Evolutionary conservation across 2,888 invertebrate species (phyloP).

Genomic region (Pterostichus niger): DNA sequence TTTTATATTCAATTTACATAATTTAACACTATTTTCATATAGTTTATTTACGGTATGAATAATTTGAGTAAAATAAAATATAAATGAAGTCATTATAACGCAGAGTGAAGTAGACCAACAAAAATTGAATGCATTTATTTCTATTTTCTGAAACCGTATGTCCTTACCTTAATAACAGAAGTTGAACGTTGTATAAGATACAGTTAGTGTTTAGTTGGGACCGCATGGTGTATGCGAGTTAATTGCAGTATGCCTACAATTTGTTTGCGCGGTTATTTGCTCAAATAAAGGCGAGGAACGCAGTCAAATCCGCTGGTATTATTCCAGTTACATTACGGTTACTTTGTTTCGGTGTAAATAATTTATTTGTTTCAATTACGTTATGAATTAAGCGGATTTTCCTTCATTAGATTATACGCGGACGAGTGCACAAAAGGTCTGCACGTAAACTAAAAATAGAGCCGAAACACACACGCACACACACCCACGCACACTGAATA

Average conservation of each 20-base stretch:
- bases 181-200: background rate
- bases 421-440: slow-evolving; percentile 50
- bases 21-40: no score
- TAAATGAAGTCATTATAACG: no score
- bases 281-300: slow-evolving; percentile 32
- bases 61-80: no score
- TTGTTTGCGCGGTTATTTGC: slow-evolving; percentile 1
- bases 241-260: slow-evolving; percentile 7
- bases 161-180: no score
- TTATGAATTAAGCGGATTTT: slow-evolving; percentile 62
- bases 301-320: slow-evolving; percentile 30
- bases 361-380: slow-evolving; percentile 60
- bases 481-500: background rate
- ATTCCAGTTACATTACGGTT: slow-evolving; percentile 45
- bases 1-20: no score
- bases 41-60: no score
- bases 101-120: no score
- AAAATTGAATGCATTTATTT: no score
- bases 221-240: background rate
- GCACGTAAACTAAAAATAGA: slow-evolving; percentile 46
- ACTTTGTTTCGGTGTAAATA: slow-evolving; percentile 57
- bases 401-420: slow-evolving; percentile 52
- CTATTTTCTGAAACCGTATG: no score
- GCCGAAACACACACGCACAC: slow-evolving; percentile 15
- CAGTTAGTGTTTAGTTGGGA: background rate